phyloP scores from a whole-genome alignment of 2,113 vertebrate species.

The Pao palembangensis region DNA sequence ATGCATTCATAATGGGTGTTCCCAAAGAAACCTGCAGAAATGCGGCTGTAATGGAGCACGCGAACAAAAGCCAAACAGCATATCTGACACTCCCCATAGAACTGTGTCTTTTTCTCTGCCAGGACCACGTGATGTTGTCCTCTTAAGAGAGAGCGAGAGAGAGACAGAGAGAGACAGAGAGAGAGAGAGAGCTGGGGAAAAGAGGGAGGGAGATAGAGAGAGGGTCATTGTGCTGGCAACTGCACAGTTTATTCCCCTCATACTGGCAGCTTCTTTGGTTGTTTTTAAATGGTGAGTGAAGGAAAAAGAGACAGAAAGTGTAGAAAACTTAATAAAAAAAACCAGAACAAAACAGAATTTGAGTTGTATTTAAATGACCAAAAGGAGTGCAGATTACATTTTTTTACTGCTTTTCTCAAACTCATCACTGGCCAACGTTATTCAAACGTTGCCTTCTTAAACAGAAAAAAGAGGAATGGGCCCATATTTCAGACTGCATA shows the following conservation, averaged over 20 bases:
- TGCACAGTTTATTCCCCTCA: constrained; percentile 42
- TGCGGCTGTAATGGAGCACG: too few species aligned
- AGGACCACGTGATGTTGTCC: constrained; percentile 64
- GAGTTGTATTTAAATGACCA: too few species aligned
- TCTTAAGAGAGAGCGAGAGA: constrained; percentile 17
- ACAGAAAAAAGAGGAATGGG: too few species aligned
- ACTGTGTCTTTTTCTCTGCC: constrained; percentile 44
- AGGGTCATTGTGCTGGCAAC: constrained; percentile 36
- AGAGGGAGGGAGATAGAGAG: constrained; percentile 2
- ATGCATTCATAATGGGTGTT: too few species aligned
- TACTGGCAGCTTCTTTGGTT: constrained; percentile 54
- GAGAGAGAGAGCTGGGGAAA: constrained; percentile 19
- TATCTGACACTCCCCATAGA: constrained; percentile 23
- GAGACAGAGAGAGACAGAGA: constrained; percentile 16
- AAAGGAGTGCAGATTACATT: too few species aligned
- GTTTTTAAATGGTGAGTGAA: constrained; percentile 53
- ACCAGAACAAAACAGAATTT: too few species aligned
- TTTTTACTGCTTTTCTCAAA: too few species aligned
- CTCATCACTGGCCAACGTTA: too few species aligned
- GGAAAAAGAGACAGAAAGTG: constrained; percentile 10
- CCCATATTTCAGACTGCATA: too few species aligned
- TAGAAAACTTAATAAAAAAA: neutral
- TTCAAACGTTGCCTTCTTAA: too few species aligned
- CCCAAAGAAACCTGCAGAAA: too few species aligned
- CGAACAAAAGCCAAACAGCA: too few species aligned